Base-by-base conservation (phyloP, 2,797 vertebrate species). In the Cetoscarus ocellatus region DNA sequence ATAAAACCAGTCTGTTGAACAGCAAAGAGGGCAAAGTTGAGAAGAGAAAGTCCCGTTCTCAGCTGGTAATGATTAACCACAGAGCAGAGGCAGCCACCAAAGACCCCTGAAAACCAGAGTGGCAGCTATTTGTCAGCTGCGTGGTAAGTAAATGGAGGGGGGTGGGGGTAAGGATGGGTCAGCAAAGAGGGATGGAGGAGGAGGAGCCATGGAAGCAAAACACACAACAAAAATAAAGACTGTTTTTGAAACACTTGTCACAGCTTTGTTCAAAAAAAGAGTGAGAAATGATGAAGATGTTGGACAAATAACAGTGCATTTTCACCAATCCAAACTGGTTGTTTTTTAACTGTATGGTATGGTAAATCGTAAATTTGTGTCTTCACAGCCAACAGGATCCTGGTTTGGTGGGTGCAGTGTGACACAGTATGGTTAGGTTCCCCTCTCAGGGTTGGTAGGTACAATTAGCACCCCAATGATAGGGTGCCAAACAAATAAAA, bases 31-130 rank as follows among this genome's bases (percentile, higher is more conserved):
- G 50, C 34, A 75, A 83, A 75, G 66, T 42, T 65, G 43, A 67
- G 35, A 17, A 62, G 63, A 82, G 74, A 74, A 74, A 71, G 78
- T 76, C 19, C 3, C 5, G 1, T 76, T 53, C 14, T 36, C 74
- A 79, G 64, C 70, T 86, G 83, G 43, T 79, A 88, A 90, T 90
- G 62, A 89, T 90, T 88, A 86, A 90, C 90, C 79, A 61, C 0
- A 43, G 67, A 61, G 74, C 76, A 85, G 67, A 77, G 53, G 61
- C 5, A 57, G 68, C 34, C 65, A 73, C 59, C 61, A 60, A 68
- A 76, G 49, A 48, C 71, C 56, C 61, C 44, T 27, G 76, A 81
- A 80, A 77, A 86, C 60, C 80, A 53, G 77, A 50, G 35, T 19
- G 5, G 34, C 78, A 49, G 58, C 64, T 53, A 82, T 58, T 81